Conservation (phyloP, 2,113 vertebrate genomes). For the Noturus placidus region DNA sequence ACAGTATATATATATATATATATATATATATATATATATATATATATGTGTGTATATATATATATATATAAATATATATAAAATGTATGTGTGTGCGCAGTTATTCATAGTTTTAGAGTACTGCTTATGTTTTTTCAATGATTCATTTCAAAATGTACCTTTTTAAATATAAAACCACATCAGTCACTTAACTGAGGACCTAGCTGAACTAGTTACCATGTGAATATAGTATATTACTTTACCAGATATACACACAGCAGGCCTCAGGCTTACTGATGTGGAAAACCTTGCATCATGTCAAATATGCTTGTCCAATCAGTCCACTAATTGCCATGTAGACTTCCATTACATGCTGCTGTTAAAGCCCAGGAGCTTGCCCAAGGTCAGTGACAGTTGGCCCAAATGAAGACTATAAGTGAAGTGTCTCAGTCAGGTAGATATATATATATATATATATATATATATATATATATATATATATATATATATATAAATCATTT, state of each 20-base stretch:
- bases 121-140: not conserved
- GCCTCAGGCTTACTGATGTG: not conserved
- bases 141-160: not conserved
- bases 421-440: too few relatives aligned
- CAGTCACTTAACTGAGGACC: not conserved
- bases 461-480: not conserved
- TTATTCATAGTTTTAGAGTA: not conserved
- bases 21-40: too few relatives aligned
- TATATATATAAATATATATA: not conserved
- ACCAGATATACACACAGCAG: not conserved
- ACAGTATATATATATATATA: too few relatives aligned
- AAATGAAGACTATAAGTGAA: not conserved
- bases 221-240: not conserved
- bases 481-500: not conserved
- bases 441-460: too few relatives aligned
- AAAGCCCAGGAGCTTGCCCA: constrained; percentile 5
- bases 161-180: not conserved
- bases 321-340: not conserved
- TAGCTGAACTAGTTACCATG: not conserved
- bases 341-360: not conserved
- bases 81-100: not conserved
- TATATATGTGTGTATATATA: not conserved
- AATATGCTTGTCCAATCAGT: constrained; percentile 7
- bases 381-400: not conserved
- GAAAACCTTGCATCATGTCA: not conserved